Percentiles rank a stretch among this genome's conserved stretches.
phyloP scores from a whole-genome alignment of 2,113 vertebrate species.

The Tichodroma muraria region DNA sequence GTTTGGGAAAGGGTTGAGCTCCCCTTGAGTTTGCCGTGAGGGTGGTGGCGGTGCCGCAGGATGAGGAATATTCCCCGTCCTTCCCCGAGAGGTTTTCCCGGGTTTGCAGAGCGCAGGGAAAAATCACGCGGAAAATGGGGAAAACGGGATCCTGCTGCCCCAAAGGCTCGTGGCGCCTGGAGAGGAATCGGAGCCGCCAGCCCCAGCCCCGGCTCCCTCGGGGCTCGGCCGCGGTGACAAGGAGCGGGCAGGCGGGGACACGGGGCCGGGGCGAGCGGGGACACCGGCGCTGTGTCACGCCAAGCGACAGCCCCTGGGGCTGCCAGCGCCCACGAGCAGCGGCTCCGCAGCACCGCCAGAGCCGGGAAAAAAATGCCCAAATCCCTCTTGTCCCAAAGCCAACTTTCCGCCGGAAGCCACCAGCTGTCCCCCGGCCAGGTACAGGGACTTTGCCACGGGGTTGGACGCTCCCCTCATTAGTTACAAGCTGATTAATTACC shows the following conservation, averaged over 20 bases:
- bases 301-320: neutral
- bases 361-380: neutral
- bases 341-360: neutral
- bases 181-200: neutral
- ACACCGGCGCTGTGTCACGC: neutral
- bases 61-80: rapidly evolving
- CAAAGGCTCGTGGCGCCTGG: neutral
- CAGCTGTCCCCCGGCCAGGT: neutral
- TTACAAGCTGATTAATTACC: neutral
- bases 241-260: neutral
- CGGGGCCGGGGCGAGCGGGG: neutral
- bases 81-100: too few relatives aligned
- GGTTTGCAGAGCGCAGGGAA: rapidly evolving
- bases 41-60: neutral
- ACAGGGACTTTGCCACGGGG: rapidly evolving
- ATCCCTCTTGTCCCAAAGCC: neutral
- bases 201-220: neutral
- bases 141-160: neutral
- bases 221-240: neutral
- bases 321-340: neutral
- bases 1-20: neutral
- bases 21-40: rapidly evolving
- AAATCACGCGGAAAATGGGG: neutral
- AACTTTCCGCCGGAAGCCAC: neutral
- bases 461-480: neutral